Evolutionary conservation across 53 echinoderm and acorn worm genomes (phyloP), one percentile per base, ranked within the genome.

Genomic region (Zoroaster sp.): DNA sequence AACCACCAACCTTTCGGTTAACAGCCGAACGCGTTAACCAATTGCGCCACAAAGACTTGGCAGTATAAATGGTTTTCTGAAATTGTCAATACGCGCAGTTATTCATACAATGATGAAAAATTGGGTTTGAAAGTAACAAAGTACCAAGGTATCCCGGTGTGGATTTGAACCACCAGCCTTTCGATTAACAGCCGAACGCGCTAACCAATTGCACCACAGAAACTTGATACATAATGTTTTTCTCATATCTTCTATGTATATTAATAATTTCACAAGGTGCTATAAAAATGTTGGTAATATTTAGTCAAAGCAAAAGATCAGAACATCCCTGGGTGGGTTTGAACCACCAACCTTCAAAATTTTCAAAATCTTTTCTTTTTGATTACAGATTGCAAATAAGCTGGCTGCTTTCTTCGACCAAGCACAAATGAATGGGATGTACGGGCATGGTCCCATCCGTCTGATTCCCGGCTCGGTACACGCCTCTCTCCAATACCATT

Each of bases 381-480:
- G 17, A 18, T 1, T 83, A n/a, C 42, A 85, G 85, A 51, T 85
- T 35, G 28, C 11, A 45, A 18, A 0, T 35, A 85, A 71, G 72
- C 35, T 85, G 38, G 71, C 4, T 4, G 71, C n/a, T 3, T 85
- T 85, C 52, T 85, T 85, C 85, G 34, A 21, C 20, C 35, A 10
- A 12, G 49, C 69, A 13, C 46, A 3, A 10, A 38, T 38, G 18
- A n/a, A 66, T 5, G 85, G 36, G 30, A 44, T 46, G 49, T 25
- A 71, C 49, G 13, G 13, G 6, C 34, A 71, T 36, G 70, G 7
- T 25, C 47, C 72, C 0, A 34, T 25, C 23, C 49, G 85, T 47
- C 85, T 85, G 83, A 49, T 83, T 46, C 70, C 83, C 35, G 20
- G 28, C 85, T 85, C 85, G 49, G 34, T 85, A 35, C 35, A 33